Evolutionary conservation across 2,113 vertebrate species (phyloP).

Genomic region (Dendropsophus ebraccatus): DNA sequence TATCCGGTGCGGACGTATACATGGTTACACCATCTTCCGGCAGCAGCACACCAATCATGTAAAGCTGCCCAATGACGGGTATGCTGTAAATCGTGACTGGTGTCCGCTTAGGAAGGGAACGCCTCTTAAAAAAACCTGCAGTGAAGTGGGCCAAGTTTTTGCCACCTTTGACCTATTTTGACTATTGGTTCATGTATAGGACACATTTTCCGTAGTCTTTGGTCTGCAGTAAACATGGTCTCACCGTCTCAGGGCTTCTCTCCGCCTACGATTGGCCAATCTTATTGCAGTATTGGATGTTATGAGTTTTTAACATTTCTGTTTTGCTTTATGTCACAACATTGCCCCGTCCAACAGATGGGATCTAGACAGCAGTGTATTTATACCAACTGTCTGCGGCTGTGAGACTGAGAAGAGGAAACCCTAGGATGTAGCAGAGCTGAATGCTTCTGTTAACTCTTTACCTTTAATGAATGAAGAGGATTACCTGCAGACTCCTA

Average conservation of each 20-base stretch:
- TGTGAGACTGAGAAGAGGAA: neutral
- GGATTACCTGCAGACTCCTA: neutral
- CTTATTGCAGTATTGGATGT: neutral
- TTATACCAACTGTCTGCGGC: neutral
- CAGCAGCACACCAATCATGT: too few species aligned
- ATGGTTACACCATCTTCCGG: too few species aligned
- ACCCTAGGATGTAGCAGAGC: neutral
- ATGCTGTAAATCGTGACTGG: too few species aligned
- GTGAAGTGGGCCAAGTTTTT: too few species aligned
- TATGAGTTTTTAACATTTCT: neutral
- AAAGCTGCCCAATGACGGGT: too few species aligned
- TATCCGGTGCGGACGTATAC: too few species aligned
- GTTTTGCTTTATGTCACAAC: constrained; percentile 7
- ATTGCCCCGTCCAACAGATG: constrained; percentile 17
- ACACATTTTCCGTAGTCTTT: too few species aligned
- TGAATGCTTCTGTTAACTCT: neutral
- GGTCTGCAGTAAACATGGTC: neutral
- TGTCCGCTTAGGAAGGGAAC: too few species aligned
- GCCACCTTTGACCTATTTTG: too few species aligned
- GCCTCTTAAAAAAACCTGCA: too few species aligned
- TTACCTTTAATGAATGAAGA: neutral
- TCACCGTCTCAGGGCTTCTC: neutral
- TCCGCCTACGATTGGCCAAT: neutral
- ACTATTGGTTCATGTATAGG: too few species aligned
- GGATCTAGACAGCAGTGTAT: neutral